A percentile compares a stretch with the other conserved stretches of the same genome.
Evolutionary conservation across 2,113 vertebrate species (phyloP).

Genomic region (Strix aluco): DNA sequence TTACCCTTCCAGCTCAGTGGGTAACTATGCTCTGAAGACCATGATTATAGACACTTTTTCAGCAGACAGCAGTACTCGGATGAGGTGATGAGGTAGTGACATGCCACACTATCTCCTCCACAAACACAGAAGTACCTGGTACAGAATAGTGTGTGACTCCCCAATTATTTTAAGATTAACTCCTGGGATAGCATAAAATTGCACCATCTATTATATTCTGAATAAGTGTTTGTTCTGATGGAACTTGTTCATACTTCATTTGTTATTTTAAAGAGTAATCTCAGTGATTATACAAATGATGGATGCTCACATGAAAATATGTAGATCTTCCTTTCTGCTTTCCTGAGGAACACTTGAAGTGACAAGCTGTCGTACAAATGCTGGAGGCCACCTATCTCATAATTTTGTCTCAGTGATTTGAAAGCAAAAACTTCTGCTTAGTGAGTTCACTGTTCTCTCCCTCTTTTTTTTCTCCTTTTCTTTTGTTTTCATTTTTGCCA

Average conservation of each 20-base stretch:
- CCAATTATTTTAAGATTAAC: not conserved
- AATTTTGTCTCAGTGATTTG: not conserved
- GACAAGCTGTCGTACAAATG: not conserved
- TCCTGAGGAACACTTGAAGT: not conserved
- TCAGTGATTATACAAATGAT: not conserved
- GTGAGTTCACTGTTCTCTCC: not conserved
- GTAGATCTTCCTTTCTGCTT: not conserved
- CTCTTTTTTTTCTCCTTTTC: not conserved
- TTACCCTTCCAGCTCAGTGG: not conserved
- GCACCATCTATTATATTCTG: not conserved
- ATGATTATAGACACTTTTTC: not conserved
- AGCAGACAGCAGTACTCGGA: not conserved
- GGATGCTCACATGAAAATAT: not conserved
- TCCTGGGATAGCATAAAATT: not conserved
- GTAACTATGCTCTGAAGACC: not conserved
- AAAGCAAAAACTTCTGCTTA: not conserved
- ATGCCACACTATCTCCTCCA: not conserved
- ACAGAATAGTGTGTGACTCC: not conserved
- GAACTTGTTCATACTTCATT: not conserved
- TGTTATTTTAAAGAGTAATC: not conserved
- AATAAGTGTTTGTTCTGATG: not conserved
- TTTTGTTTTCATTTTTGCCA: not conserved
- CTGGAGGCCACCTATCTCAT: not conserved
- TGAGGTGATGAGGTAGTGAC: not conserved
- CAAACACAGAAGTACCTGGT: not conserved